Percentiles rank a stretch among this genome's conserved stretches.
Conservation (phyloP, 1,140 invertebrate genomes). For the Aethina tumida region DNA sequence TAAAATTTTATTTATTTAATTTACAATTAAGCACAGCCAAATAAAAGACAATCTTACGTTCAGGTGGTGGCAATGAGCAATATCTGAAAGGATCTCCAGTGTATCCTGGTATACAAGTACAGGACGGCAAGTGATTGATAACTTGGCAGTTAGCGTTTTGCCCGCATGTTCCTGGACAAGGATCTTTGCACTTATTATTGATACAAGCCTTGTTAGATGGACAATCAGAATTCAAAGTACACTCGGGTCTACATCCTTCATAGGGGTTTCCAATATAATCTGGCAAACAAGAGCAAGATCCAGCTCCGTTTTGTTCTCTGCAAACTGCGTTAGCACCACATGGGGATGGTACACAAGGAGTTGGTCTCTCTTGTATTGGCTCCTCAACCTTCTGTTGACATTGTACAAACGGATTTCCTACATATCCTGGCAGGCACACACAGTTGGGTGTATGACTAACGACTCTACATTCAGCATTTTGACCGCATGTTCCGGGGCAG, state of each 20-base stretch:
- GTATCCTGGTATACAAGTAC: slow-evolving; percentile 57
- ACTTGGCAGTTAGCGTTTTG: slow-evolving; percentile 64
- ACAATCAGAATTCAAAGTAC: slow-evolving; percentile 55
- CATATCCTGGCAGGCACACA: slow-evolving; percentile 45
- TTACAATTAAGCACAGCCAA: not conserved
- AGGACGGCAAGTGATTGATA: slow-evolving; percentile 59
- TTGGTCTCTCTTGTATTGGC: slow-evolving; percentile 28
- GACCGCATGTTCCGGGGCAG: slow-evolving; percentile 53
- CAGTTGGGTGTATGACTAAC: slow-evolving; percentile 57
- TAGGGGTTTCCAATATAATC: slow-evolving; percentile 70
- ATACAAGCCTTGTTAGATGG: slow-evolving; percentile 57
- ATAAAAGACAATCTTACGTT: slow-evolving; percentile 38
- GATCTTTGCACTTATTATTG: slow-evolving; percentile 58
- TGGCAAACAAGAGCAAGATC: slow-evolving; percentile 57
- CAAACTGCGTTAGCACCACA: slow-evolving; percentile 67
- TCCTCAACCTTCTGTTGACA: slow-evolving; percentile 39
- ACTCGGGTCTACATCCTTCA: slow-evolving; percentile 60
- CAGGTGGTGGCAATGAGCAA: slow-evolving; percentile 41
- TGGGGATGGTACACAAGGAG: slow-evolving; percentile 58
- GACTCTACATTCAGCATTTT: slow-evolving; percentile 57
- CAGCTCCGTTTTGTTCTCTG: slow-evolving; percentile 52
- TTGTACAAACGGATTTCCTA: slow-evolving; percentile 48
- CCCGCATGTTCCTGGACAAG: slow-evolving; percentile 62
- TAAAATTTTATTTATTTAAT: slow-evolving; percentile 11
- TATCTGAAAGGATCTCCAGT: slow-evolving; percentile 58